phyloP scores from a whole-genome alignment of 2,888 invertebrate genomes.

The Microctonus aethiopoides region DNA sequence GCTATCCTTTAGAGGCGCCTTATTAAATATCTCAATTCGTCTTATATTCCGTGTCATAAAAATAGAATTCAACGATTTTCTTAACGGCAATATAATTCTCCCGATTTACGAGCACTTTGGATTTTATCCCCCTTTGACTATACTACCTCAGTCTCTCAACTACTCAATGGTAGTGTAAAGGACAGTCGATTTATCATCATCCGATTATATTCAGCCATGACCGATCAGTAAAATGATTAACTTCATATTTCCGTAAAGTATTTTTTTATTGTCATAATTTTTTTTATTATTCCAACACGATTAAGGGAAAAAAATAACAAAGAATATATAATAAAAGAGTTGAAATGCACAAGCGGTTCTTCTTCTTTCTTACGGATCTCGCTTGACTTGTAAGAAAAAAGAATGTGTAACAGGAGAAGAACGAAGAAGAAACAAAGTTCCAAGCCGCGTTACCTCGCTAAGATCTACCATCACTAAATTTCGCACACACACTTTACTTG shows the following conservation, averaged over 20 bases:
- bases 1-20: constrained; percentile 3
- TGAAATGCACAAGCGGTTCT: neutral
- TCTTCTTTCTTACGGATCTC: neutral
- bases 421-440: constrained; percentile 31
- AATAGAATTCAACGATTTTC: constrained; percentile 46
- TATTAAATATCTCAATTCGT: constrained; percentile 37
- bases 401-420: neutral
- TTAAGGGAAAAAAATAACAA: neutral
- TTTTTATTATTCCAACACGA: neutral
- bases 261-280: neutral
- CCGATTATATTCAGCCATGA: constrained; percentile 32
- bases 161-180: constrained; percentile 25
- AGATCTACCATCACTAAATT: constrained; percentile 36
- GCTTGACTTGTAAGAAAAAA: neutral
- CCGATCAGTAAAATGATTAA: constrained; percentile 39
- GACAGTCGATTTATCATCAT: constrained; percentile 40
- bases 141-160: neutral
- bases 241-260: constrained; percentile 18
- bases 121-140: constrained; percentile 16
- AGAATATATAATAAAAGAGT: too few relatives aligned
- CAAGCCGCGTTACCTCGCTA: constrained; percentile 31
- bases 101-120: constrained; percentile 43
- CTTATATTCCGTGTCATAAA: constrained; percentile 39
- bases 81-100: constrained; percentile 42
- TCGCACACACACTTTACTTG: constrained; percentile 16